Conservation (phyloP, 1,140 invertebrate species). For the Chlorops oryzae region DNA sequence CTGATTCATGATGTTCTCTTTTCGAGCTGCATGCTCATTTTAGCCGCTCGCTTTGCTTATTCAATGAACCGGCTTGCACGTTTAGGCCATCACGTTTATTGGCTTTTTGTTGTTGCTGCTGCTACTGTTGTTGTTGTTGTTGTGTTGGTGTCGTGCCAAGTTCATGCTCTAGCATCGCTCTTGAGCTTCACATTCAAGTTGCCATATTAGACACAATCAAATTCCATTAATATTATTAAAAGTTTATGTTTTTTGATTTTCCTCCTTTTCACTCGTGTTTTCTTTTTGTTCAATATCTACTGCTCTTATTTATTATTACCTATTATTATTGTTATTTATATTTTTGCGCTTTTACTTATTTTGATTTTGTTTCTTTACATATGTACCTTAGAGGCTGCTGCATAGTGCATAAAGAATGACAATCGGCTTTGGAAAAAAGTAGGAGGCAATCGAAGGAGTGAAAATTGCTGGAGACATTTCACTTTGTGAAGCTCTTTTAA, state of each 20-base stretch:
- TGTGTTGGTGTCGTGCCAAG: neutral
- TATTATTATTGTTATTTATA: too few species aligned
- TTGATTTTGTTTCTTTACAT: too few species aligned
- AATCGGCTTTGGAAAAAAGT: too few species aligned
- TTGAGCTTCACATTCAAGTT: neutral
- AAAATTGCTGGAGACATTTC: too few species aligned
- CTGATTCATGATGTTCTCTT: too few species aligned
- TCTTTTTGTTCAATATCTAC: too few species aligned
- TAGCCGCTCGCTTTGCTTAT: constrained; percentile 1
- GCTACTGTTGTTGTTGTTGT: neutral
- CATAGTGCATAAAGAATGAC: too few species aligned
- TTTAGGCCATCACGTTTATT: neutral
- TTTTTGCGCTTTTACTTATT: too few species aligned
- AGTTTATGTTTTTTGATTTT: constrained; percentile 10
- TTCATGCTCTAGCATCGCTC: neutral
- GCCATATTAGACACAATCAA: constrained; percentile 14
- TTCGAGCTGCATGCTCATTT: constrained; percentile 9
- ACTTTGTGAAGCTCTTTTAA: too few species aligned
- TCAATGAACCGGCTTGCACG: neutral
- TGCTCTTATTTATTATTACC: too few species aligned
- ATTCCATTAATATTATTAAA: constrained; percentile 15
- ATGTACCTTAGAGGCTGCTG: too few species aligned
- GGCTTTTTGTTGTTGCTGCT: neutral
- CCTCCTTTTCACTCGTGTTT: neutral
- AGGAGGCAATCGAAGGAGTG: too few species aligned